Percentiles rank a stretch among this genome's conserved stretches.
These are phyloP conservation scores for Eulemur albifrons DNA, from an alignment of 2,797 vertebrate genomes.

Conservation along the genomic window DNA sequence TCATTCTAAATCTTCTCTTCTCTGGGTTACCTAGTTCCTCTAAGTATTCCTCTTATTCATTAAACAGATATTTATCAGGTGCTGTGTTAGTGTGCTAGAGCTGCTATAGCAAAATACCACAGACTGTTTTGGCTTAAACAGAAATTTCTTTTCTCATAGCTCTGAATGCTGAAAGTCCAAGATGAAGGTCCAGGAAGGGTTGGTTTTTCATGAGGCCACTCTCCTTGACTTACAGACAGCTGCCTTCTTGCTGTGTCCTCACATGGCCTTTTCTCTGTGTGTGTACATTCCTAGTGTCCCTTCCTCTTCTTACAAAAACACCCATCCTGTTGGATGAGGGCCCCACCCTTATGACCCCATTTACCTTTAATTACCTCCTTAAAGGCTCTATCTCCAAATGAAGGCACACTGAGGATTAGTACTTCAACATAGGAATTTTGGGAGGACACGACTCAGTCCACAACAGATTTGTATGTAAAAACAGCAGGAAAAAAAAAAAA, in stretches of 20 bases:
- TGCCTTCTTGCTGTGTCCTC: neutral
- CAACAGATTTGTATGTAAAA: neutral
- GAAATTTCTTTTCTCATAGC: neutral
- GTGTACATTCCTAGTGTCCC: neutral
- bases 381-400: neutral
- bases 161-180: neutral
- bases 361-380: conserved; percentile 6
- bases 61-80: neutral
- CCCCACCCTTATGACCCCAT: neutral
- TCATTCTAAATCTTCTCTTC: neutral
- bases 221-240: neutral
- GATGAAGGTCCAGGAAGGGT: neutral
- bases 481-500: neutral
- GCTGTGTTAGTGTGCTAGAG: neutral
- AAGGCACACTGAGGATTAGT: neutral
- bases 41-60: neutral
- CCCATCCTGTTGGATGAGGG: neutral
- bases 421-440: neutral
- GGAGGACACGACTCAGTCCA: neutral
- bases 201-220: neutral
- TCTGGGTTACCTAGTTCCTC: neutral
- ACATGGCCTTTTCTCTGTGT: neutral
- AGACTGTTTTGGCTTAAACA: neutral
- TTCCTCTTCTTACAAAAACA: neutral
- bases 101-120: neutral